Evolutionary conservation across 2,888 invertebrate genomes (phyloP), one percentile per base, ranked within the genome.

Genomic region (Metopia argyrocephala): DNA sequence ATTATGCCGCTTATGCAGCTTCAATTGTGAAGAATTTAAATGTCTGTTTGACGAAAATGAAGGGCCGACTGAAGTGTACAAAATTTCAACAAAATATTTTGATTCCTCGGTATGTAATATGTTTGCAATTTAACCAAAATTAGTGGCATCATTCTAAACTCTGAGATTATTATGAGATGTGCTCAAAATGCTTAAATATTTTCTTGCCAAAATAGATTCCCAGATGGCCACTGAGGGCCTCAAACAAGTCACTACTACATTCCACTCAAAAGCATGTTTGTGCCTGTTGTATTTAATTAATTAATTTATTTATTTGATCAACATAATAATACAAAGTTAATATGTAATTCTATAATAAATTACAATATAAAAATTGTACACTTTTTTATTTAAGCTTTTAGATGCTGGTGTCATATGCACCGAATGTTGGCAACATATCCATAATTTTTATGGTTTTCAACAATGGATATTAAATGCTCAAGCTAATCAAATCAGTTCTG

Each of bases 391-490:
- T 52, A 20, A 76, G 76, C 28, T 76, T 38, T 52, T 70, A 21
- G 50, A 76, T 38, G 38, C 12, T 20, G 52, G 50, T 12, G 54
- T 65, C 7, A 70, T 76, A 18, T 76, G 76, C 18, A 3, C 48
- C 12, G 57, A 70, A 28, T 76, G 76, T 45, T 76, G 76, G 76
- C 64, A 70, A 45, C 76, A 59, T 38, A 76, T 76, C 21, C 27
- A 1, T 3, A 38, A 76, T 21, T 76, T 76, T 46, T 56, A 76
- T 28, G 70, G 21, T 6, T 76, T 70, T 65, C 76, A 70, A 45
- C 21, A 64, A 5, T 59, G 70, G 64, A 52, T 76, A 46, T 4
- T 76, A 20, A 52, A 65, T 59, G 64, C 70, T 4, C 76, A 65
- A 50, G 0, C n/a, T n/a, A 20, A 52, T 65, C 52, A 21, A 20